phyloP scores from a whole-genome alignment of 2,113 vertebrate genomes.

The Glaucomys volans region DNA sequence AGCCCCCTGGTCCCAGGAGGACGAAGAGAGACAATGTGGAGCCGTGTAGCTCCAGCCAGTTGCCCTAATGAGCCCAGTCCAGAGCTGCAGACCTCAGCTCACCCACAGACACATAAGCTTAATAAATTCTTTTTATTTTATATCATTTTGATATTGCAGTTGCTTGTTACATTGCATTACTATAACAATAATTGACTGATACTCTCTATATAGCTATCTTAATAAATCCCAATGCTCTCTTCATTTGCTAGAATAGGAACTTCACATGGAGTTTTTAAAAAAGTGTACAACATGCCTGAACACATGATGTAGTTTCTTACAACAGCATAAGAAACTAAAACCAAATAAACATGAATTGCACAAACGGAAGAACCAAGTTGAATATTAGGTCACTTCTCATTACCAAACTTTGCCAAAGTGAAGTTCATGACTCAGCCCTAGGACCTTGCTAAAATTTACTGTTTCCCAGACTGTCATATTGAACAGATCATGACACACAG shows the following conservation, averaged over 20 bases:
- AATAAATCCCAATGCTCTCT: background rate
- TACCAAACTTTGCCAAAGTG: constrained; percentile 78
- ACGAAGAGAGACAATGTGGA: background rate
- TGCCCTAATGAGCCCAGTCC: background rate
- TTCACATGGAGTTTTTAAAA: background rate
- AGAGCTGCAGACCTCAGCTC: background rate
- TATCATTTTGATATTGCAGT: background rate
- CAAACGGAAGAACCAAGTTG: constrained; percentile 66
- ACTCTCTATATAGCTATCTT: background rate
- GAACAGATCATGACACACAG: constrained; percentile 89
- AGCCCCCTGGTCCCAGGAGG: background rate
- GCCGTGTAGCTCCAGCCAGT: background rate
- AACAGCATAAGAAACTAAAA: constrained; percentile 76
- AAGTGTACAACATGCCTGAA: background rate
- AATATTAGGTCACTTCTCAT: constrained; percentile 70
- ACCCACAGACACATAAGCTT: background rate
- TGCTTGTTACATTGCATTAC: background rate
- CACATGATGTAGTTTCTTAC: constrained; percentile 68
- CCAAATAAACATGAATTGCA: constrained; percentile 40
- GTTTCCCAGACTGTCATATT: constrained; percentile 86
- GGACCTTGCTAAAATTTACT: constrained; percentile 84
- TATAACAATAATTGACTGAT: background rate
- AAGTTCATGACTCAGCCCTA: constrained; percentile 81
- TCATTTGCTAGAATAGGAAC: background rate
- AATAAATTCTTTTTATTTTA: background rate